phyloP scores from a whole-genome alignment of 2,888 invertebrate genomes.

The Callinectes sapidus region DNA sequence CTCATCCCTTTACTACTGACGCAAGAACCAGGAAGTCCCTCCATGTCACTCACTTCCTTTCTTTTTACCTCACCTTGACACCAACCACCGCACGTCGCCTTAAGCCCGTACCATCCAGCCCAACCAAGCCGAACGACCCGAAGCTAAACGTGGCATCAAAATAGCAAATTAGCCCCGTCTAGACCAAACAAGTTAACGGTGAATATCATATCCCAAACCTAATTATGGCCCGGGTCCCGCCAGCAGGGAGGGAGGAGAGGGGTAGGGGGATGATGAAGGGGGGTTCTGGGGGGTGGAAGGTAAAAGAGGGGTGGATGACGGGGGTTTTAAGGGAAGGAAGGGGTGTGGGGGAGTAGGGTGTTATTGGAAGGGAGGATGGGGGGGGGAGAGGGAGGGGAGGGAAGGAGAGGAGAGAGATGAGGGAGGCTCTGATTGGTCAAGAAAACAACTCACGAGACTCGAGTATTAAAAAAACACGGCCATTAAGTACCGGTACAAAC shows the following conservation, averaged over 20 bases:
- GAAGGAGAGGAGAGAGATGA: not conserved
- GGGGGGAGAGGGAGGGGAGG: no score
- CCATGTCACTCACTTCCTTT: not conserved
- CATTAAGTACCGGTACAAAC: not conserved
- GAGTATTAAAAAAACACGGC: conserved; percentile 6
- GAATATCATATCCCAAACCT: conserved; percentile 28
- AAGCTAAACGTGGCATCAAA: conserved; percentile 32
- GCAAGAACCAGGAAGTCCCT: not conserved
- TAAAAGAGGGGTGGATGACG: not conserved
- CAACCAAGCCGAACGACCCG: not conserved
- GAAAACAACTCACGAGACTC: conserved; percentile 2
- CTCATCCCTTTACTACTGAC: not conserved
- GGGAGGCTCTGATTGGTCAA: not conserved
- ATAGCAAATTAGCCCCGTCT: conserved; percentile 32
- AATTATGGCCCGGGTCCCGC: conserved; percentile 12
- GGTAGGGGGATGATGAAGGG: not conserved
- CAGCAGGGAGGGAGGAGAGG: not conserved
- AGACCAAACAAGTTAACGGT: conserved; percentile 35
- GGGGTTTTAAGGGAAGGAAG: not conserved
- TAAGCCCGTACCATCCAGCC: not conserved
- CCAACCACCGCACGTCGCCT: not conserved
- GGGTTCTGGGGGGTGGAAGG: not conserved
- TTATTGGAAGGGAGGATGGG: not conserved
- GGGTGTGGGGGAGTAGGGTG: not conserved
- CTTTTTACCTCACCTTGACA: not conserved